Evolutionary conservation across 2,797 vertebrate genomes (phyloP).

Genomic region (Austrolebias charrua): DNA sequence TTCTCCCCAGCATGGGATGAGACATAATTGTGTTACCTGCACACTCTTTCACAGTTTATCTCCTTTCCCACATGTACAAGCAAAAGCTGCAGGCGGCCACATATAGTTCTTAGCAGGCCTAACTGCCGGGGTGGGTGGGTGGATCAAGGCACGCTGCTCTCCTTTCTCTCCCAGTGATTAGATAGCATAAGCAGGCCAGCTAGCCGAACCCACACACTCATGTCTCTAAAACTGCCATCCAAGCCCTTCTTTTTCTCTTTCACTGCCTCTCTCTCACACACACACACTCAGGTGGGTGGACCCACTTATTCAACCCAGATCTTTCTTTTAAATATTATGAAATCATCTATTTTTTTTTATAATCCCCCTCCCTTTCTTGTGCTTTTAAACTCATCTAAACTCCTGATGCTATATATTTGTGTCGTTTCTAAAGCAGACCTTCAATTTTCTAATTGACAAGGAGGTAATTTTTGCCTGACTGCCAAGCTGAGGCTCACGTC

Average conservation of each 20-base stretch:
- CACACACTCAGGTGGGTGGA: conserved; percentile 84
- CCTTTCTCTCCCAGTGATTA: conserved; percentile 81
- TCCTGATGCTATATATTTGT: conserved; percentile 47
- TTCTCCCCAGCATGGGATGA: conserved; percentile 50
- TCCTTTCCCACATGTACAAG: conserved; percentile 50
- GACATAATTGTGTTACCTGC: conserved; percentile 69
- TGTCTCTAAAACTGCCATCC: conserved; percentile 80
- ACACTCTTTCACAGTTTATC: conserved; percentile 63
- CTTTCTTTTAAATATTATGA: conserved; percentile 81
- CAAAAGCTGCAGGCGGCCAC: conserved; percentile 62
- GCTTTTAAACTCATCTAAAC: conserved; percentile 45
- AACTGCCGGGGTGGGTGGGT: conserved; percentile 80
- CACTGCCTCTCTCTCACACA: conserved; percentile 60
- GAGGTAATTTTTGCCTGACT: conserved; percentile 33
- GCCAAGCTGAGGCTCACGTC: conserved; percentile 35
- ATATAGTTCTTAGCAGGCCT: conserved; percentile 68
- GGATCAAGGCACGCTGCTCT: conserved; percentile 81
- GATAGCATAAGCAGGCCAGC: conserved; percentile 77
- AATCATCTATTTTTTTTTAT: conserved; percentile 60
- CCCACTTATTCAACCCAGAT: conserved; percentile 84
- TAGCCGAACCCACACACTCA: conserved; percentile 83
- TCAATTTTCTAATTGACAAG: conserved; percentile 38
- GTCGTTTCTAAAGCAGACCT: conserved; percentile 12
- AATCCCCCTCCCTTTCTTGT: conserved; percentile 47
- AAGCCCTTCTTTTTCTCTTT: conserved; percentile 70